Evolutionary conservation across 1,140 invertebrate species (phyloP).

Genomic region (Drosophila simulans): DNA sequence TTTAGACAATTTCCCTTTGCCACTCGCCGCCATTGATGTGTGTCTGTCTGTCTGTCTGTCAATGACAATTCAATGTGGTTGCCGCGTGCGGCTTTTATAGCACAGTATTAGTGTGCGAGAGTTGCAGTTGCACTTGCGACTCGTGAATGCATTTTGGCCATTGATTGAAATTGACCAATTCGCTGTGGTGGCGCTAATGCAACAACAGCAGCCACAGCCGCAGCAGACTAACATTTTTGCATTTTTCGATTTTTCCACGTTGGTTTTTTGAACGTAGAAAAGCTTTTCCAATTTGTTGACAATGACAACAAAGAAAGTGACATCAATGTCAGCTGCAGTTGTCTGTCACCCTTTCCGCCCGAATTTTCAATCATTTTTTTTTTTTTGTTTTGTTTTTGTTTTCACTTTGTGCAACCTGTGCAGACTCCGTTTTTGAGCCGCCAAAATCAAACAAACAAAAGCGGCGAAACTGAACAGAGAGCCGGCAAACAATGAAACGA

Average conservation of each 20-base stretch:
- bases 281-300: slow-evolving; percentile 49
- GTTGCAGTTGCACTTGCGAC: slow-evolving; percentile 14
- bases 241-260: neutral
- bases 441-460: slow-evolving; percentile 27
- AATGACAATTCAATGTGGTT: slow-evolving; percentile 47
- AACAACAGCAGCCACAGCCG: slow-evolving; percentile 8
- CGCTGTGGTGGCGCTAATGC: slow-evolving; percentile 33
- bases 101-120: slow-evolving; percentile 27
- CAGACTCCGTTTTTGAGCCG: slow-evolving; percentile 1
- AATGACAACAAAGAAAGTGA: slow-evolving; percentile 39
- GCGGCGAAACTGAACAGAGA: neutral
- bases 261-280: neutral
- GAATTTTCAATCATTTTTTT: neutral
- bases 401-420: neutral
- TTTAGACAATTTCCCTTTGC: slow-evolving; percentile 3
- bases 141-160: slow-evolving; percentile 45
- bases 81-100: slow-evolving; percentile 25
- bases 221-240: slow-evolving; percentile 7
- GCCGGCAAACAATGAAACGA: slow-evolving; percentile 17
- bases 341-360: slow-evolving; percentile 10
- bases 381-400: neutral
- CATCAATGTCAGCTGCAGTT: slow-evolving; percentile 22
- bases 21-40: neutral
- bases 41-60: slow-evolving; percentile 9
- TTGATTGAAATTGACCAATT: slow-evolving; percentile 57